Conservation (phyloP, 1,140 invertebrate species). For the Vanessa atalanta region DNA sequence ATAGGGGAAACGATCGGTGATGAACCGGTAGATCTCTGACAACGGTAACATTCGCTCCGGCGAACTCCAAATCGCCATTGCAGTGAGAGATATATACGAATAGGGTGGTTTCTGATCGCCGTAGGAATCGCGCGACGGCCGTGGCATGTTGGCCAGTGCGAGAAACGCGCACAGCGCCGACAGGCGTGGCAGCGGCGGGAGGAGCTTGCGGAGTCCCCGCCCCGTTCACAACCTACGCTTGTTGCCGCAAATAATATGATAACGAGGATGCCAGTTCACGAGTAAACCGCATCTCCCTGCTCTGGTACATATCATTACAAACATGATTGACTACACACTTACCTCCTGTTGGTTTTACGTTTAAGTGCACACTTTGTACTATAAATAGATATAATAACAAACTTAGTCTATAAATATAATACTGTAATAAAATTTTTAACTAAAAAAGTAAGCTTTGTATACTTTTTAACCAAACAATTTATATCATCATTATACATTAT, state of each 20-base stretch:
- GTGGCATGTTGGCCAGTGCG: slow-evolving; percentile 84
- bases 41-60: slow-evolving; percentile 97
- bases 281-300: slow-evolving; percentile 67
- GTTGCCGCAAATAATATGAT: slow-evolving; percentile 64
- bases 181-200: slow-evolving; percentile 42
- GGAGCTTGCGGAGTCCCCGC: slow-evolving; percentile 30
- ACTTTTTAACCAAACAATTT: background rate
- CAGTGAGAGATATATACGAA: slow-evolving; percentile 97
- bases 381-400: background rate
- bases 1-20: slow-evolving; percentile 95
- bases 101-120: slow-evolving; percentile 97
- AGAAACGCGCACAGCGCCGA: slow-evolving; percentile 16
- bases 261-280: slow-evolving; percentile 69
- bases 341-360: slow-evolving; percentile 68
- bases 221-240: slow-evolving; percentile 37
- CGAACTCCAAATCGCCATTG: slow-evolving; percentile 98
- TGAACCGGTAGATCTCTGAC: slow-evolving; percentile 94
- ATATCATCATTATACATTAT: background rate
- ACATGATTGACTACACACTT: slow-evolving; percentile 73
- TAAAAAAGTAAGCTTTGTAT: too few species aligned
- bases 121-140: slow-evolving; percentile 89
- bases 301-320: slow-evolving; percentile 63
- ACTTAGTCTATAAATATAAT: background rate
- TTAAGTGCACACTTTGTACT: slow-evolving; percentile 10
- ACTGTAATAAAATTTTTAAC: background rate